A percentile compares a stretch with the other conserved stretches of the same genome.
These are phyloP conservation scores for Carposina sasakii DNA, from an alignment of 1,140 invertebrate species.

Conservation along the genomic window DNA sequence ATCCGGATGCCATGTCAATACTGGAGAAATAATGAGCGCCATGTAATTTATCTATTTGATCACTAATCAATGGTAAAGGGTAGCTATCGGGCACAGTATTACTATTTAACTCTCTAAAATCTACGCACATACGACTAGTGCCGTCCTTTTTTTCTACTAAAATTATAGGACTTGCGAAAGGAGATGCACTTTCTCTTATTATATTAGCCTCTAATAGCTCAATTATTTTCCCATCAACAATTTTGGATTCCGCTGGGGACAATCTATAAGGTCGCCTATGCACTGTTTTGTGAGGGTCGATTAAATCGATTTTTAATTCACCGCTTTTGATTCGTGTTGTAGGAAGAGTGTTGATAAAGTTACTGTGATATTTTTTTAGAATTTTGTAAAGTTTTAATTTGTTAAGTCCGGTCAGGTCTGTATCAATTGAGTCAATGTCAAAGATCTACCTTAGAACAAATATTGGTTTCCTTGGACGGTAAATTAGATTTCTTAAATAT, in stretches of 20 bases:
- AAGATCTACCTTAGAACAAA: too few relatives aligned
- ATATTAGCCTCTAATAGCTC: constrained; percentile 16
- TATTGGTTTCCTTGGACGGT: too few relatives aligned
- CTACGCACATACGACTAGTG: constrained; percentile 13
- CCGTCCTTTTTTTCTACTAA: constrained; percentile 33
- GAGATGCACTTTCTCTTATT: constrained; percentile 23
- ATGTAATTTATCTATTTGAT: constrained; percentile 47
- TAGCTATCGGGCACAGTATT: constrained; percentile 56
- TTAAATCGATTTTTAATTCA: constrained; percentile 17
- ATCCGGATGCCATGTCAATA: constrained; percentile 20
- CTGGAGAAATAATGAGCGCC: constrained; percentile 21
- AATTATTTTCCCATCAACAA: constrained; percentile 21
- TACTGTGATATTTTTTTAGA: background rate
- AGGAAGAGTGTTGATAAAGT: background rate
- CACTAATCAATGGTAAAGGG: constrained; percentile 68
- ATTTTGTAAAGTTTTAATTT: background rate
- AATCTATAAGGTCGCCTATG: constrained; percentile 26
- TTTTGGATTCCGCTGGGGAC: constrained; percentile 18
- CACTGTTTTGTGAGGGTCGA: constrained; percentile 16
- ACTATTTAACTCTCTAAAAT: constrained; percentile 14
- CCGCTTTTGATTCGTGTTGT: constrained; percentile 6
- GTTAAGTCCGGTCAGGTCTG: background rate
- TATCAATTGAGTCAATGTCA: background rate
- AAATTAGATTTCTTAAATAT: background rate
- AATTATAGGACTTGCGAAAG: constrained; percentile 29